phyloP scores from a whole-genome alignment of 2,888 invertebrate genomes.

The Tubulanus polymorphus region DNA sequence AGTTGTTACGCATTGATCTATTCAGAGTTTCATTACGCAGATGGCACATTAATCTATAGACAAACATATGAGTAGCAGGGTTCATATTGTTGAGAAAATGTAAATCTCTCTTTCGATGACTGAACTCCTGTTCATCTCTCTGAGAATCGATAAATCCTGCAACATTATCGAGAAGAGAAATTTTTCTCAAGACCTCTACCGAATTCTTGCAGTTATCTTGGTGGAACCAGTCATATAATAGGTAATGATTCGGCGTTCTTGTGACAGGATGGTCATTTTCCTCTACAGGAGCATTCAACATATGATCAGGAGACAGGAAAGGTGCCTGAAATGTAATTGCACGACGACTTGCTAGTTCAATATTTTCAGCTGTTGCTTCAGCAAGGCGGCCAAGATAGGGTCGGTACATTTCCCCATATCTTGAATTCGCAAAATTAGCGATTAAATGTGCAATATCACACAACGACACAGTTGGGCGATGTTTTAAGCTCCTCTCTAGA shows the following conservation, averaged over 20 bases:
- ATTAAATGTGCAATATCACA: conserved; percentile 13
- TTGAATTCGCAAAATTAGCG: conserved; percentile 9
- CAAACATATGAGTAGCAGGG: conserved; percentile 9
- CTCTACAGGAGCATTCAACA: neutral
- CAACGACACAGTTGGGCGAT: conserved; percentile 10
- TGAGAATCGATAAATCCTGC: conserved; percentile 9
- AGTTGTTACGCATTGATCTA: no score
- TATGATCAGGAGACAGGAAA: neutral
- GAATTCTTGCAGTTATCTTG: conserved; percentile 11
- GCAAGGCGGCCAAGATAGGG: conserved; percentile 14
- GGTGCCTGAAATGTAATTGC: neutral
- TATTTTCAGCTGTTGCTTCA: conserved; percentile 1
- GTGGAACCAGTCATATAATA: conserved; percentile 17
- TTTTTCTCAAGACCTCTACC: conserved; percentile 8
- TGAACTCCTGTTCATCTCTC: conserved; percentile 14
- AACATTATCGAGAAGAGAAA: conserved; percentile 10
- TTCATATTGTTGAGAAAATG: conserved; percentile 11
- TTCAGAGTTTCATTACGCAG: neutral
- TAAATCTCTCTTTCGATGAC: conserved; percentile 7
- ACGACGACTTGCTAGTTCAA: neutral
- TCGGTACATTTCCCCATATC: neutral
- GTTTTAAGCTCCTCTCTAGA: conserved; percentile 10
- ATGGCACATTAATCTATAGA: neutral
- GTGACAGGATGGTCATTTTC: conserved; percentile 5
- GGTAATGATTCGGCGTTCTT: conserved; percentile 4